Percentiles rank a stretch among this genome's conserved stretches.
phyloP scores from a whole-genome alignment of 1,140 invertebrate species.

The Apis cerana region DNA sequence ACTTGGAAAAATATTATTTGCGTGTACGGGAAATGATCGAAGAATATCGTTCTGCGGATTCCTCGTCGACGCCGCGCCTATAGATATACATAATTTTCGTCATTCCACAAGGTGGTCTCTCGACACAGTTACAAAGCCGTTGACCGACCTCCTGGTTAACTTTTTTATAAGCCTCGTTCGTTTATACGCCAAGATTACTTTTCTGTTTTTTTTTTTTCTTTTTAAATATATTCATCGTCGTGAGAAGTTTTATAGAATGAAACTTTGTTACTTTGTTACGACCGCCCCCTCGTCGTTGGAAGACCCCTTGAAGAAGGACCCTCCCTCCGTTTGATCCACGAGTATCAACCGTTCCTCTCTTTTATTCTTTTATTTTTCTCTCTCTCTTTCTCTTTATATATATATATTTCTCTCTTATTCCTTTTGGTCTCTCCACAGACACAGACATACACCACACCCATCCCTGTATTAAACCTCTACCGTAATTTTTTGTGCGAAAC shows the following conservation, averaged over 20 bases:
- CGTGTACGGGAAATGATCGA: not conserved
- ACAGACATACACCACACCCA: not conserved
- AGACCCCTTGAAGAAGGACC: not conserved
- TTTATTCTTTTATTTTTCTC: conserved; percentile 4
- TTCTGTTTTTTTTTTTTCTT: not conserved
- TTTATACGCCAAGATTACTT: conserved; percentile 26
- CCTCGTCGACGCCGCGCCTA: conserved; percentile 10
- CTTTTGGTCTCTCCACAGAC: conserved; percentile 17
- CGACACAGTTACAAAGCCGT: not conserved
- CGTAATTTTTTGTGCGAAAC: conserved; percentile 22
- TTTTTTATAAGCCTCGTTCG: conserved; percentile 35
- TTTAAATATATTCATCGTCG: too few relatives aligned
- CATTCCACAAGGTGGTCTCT: conserved; percentile 40
- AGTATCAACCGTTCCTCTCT: conserved; percentile 15
- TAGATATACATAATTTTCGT: conserved; percentile 23
- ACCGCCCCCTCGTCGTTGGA: conserved; percentile 47
- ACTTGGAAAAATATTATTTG: not conserved
- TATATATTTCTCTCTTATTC: not conserved
- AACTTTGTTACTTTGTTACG: conserved; percentile 52
- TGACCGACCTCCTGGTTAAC: conserved; percentile 12
- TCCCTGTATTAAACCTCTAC: not conserved
- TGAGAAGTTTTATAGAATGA: conserved; percentile 17
- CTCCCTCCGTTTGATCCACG: not conserved
- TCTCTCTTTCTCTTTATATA: not conserved
- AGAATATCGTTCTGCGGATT: not conserved